Percentiles rank a stretch among this genome's conserved stretches.
These are phyloP conservation scores for Aplocera efformata DNA, from an alignment of 2,888 invertebrate species.

Conservation along the genomic window DNA sequence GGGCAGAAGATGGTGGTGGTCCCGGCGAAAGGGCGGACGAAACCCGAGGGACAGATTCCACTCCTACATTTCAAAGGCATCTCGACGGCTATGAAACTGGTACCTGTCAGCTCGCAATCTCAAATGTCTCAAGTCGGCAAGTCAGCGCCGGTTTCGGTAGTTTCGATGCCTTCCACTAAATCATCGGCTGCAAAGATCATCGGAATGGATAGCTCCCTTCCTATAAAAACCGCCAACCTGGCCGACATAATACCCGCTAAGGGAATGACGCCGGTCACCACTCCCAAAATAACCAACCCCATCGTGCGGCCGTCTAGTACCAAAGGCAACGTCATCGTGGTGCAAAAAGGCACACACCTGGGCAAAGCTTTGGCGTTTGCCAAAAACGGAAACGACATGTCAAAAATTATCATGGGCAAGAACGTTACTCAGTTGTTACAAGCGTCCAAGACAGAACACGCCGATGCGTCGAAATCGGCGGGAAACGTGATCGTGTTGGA, in stretches of 20 bases:
- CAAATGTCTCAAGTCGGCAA: conserved; percentile 43
- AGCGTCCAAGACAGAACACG: conserved; percentile 61
- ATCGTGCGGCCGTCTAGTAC: conserved; percentile 66
- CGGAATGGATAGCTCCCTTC: conserved; percentile 37
- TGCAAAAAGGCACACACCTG: conserved; percentile 79
- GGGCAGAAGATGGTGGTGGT: conserved; percentile 76
- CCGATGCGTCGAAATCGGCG: conserved; percentile 54
- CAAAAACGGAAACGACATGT: conserved; percentile 72
- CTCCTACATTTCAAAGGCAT: conserved; percentile 71
- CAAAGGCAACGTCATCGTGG: conserved; percentile 81
- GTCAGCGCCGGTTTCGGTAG: conserved; percentile 49
- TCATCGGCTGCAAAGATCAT: conserved; percentile 54
- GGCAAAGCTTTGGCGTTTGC: conserved; percentile 72
- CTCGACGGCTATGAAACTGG: conserved; percentile 69
- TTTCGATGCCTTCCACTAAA: conserved; percentile 57
- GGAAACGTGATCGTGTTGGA: conserved; percentile 74
- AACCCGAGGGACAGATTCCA: conserved; percentile 65
- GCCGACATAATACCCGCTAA: conserved; percentile 73
- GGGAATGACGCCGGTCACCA: conserved; percentile 57
- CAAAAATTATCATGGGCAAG: conserved; percentile 76
- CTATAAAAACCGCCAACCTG: conserved; percentile 68
- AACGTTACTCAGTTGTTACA: conserved; percentile 71
- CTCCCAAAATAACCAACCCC: conserved; percentile 67
- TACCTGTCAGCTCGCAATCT: conserved; percentile 66
- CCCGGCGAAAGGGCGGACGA: conserved; percentile 66